These are phyloP conservation scores for Xiphydria camelus DNA, from an alignment of 2,888 invertebrate species.

Conservation along the genomic window DNA sequence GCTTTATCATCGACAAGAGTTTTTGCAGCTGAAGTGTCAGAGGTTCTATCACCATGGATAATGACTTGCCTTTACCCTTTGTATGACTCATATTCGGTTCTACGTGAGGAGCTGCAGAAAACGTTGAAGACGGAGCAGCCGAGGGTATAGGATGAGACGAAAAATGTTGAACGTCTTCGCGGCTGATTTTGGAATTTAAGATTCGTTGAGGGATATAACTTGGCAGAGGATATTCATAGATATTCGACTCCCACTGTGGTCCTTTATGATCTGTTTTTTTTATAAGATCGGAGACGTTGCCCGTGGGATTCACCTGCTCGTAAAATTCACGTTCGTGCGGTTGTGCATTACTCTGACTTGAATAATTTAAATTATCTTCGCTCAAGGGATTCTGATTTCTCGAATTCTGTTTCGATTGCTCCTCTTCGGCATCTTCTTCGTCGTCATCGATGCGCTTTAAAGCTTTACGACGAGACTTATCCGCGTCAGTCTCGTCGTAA, in stretches of 20 bases:
- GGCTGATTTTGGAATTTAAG: constrained; percentile 13
- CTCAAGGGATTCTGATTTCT: neutral
- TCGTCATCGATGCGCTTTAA: constrained; percentile 1
- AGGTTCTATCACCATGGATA: constrained; percentile 32
- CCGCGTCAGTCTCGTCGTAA: neutral
- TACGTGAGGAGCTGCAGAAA: neutral
- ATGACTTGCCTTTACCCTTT: constrained; percentile 14
- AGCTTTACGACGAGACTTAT: constrained; percentile 13
- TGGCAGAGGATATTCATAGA: constrained; percentile 21
- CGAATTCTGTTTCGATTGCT: neutral
- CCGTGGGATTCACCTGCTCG: neutral
- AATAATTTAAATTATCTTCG: neutral
- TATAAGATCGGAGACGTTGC: neutral
- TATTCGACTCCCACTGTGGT: constrained; percentile 11
- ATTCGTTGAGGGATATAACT: constrained; percentile 21
- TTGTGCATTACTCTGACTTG: neutral
- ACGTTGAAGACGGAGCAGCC: neutral
- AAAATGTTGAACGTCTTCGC: too few species aligned
- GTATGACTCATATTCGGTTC: constrained; percentile 1
- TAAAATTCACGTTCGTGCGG: neutral
- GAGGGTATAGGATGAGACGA: too few species aligned
- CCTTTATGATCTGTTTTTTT: neutral
- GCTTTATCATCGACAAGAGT: constrained; percentile 29
- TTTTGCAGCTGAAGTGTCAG: constrained; percentile 29
- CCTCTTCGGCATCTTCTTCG: neutral